Evolutionary conservation across 2,888 invertebrate species (phyloP), one percentile per base, ranked within the genome.

Genomic region (Lycia hirtaria): DNA sequence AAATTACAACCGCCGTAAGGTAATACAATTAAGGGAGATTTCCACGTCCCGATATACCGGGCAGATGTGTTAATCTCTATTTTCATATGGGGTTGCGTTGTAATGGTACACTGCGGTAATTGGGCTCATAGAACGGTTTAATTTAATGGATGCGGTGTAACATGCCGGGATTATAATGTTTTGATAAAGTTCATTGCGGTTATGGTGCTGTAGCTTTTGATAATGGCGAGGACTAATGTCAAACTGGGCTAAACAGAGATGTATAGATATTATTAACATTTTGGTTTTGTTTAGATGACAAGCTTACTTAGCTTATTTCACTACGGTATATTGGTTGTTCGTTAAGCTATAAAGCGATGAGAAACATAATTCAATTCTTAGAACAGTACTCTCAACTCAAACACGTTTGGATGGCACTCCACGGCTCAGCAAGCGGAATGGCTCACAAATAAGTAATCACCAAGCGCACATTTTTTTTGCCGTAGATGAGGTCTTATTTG

Each of bases 1-100:
- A 66, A 81, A 81, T 81, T 78, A 78, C 80, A 73, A 72, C 73
- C 67, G 49, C 48, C 49, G 66, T 60, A 67, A 61, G 66, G 67
- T 72, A 72, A 75, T 73, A 76, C 47, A 47, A 47, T 74, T 73
- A 68, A 71, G 67, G 70, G 72, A 71, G 73, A 72, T 75, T 59
- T 62, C 65, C 56, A 58, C 59, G n/a, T 58, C 61, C 59, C 50
- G 71, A 75, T 73, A 71, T 49, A 59, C 60, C 48, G 50, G 51
- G 56, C 65, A 67, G 65, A 78, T 62, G 70, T 74, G 72, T 77
- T 76, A 75, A 76, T 76, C 68, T 65, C 58, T 66, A 66, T 69
- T 73, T 73, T 75, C 69, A 64, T 65, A 63, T 52, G 61, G 68
- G 68, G 68, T 62, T 19, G 53, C 28, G 55, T 32, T 38, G 56